Evolutionary conservation across 2,888 invertebrate genomes (phyloP), one percentile per base, ranked within the genome.

Genomic region (Polydrusus cervinus): DNA sequence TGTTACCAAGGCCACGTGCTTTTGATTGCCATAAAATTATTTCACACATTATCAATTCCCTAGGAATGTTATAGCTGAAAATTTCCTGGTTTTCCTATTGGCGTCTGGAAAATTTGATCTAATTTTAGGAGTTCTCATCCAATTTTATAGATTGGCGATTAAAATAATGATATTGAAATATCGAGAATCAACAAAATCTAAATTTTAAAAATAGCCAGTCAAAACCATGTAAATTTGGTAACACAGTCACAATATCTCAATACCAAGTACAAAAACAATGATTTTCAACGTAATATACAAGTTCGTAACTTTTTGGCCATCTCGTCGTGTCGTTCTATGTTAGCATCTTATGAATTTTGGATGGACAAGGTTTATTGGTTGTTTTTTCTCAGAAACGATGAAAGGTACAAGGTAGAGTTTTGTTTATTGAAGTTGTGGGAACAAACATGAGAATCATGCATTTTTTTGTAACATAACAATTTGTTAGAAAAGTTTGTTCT

Each of bases 301-400:
- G 62, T 61, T 49, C 10, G n/a, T 13, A 25, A 53, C 69, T 64
- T 74, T 74, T 74, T 69, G 74, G 55, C n/a, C 69, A 43, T 69
- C 57, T 57, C 2, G 18, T 65, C 74, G 74, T 74, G 74, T 74
- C 64, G 73, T 60, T 43, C 72, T 66, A 61, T 66, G 72, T 66
- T 72, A 73, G 62, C 73, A 55, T 74, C 74, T 74, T 74, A 74
- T 74, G 74, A 74, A 74, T 74, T 74, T 74, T 69, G 57, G 69
- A 74, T 74, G 69, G 74, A 69, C 74, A 66, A 55, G 64, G 64
- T 74, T 74, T 69, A 74, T 65, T 13, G 69, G 69, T 53, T 74
- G 74, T 74, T 64, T 65, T 18, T 53, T 62, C 69, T 25, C 49
- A 57, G 57, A 74, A 74, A 74, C 69, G 74, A 69, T 64, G 74